Percentiles rank a stretch among this genome's conserved stretches.
phyloP scores from a whole-genome alignment of 2,888 invertebrate genomes.

The Myopa testacea region DNA sequence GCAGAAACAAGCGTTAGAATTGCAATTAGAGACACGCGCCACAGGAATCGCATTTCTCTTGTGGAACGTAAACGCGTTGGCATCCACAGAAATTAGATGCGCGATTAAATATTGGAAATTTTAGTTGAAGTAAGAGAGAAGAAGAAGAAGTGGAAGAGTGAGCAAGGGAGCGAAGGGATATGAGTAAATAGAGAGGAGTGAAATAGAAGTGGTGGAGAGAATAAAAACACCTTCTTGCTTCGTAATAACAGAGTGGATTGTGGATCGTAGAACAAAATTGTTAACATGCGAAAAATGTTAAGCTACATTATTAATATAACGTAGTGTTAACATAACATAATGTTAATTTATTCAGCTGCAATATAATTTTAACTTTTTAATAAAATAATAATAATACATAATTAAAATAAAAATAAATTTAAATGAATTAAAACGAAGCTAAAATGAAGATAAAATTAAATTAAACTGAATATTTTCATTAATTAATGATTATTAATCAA shows the following conservation, averaged over 20 bases:
- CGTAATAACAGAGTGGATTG: conserved; percentile 7
- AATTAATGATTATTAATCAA: too few species aligned
- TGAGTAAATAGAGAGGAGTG: not conserved
- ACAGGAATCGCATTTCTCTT: conserved; percentile 31
- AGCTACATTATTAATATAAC: too few species aligned
- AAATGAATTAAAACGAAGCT: not conserved
- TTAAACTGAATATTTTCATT: too few species aligned
- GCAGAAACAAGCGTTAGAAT: conserved; percentile 34
- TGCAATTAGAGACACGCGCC: conserved; percentile 42
- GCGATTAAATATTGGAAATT: not conserved
- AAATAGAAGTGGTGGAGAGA: not conserved
- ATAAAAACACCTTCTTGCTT: not conserved
- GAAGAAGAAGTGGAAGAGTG: not conserved
- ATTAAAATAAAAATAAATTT: not conserved
- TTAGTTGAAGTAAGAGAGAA: too few species aligned
- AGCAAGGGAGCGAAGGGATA: not conserved
- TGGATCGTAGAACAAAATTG: not conserved
- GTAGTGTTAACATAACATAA: too few species aligned
- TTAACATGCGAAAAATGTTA: too few species aligned
- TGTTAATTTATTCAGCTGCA: too few species aligned
- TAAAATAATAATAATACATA: too few species aligned
- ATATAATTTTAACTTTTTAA: too few species aligned
- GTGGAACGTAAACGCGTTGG: conserved; percentile 20
- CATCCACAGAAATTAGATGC: conserved; percentile 21
- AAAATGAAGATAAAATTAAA: too few species aligned